These are phyloP conservation scores for Corticium candelabrum DNA, from an alignment of 37 sponge, comb jelly and placozoan species.

Conservation along the genomic window DNA sequence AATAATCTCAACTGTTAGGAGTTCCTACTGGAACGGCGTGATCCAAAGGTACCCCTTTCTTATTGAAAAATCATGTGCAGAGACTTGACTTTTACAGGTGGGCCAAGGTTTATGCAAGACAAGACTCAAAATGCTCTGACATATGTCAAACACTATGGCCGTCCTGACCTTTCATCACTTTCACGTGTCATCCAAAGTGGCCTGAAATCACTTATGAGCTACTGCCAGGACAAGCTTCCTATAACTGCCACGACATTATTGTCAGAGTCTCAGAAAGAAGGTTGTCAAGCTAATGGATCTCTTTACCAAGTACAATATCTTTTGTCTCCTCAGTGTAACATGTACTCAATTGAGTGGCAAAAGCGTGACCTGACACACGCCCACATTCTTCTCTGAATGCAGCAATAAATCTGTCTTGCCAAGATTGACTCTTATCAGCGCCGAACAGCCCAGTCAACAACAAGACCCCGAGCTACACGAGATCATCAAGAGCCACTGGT, in stretches of 20 bases:
- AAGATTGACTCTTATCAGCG: background rate
- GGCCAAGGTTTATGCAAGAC: background rate
- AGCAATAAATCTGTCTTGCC: background rate
- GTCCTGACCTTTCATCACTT: background rate
- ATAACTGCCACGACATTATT: background rate
- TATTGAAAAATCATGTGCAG: no score
- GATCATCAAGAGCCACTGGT: background rate
- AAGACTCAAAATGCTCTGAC: background rate
- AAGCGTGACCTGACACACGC: background rate
- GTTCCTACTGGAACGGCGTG: no score
- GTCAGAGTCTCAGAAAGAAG: background rate
- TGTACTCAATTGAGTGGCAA: slow-evolving; percentile 1
- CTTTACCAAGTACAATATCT: no score
- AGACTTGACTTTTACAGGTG: background rate
- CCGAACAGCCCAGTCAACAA: background rate
- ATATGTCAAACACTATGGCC: background rate
- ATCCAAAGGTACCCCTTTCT: no score
- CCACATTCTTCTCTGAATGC: background rate
- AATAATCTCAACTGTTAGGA: no score
- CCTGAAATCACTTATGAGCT: background rate
- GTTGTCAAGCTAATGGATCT: no score
- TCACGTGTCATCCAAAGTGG: slow-evolving; percentile 2
- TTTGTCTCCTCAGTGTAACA: no score
- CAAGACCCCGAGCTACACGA: background rate
- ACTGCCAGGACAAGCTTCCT: background rate